phyloP scores from a whole-genome alignment of 2,797 vertebrate genomes.

The Cyprinodon diabolis region DNA sequence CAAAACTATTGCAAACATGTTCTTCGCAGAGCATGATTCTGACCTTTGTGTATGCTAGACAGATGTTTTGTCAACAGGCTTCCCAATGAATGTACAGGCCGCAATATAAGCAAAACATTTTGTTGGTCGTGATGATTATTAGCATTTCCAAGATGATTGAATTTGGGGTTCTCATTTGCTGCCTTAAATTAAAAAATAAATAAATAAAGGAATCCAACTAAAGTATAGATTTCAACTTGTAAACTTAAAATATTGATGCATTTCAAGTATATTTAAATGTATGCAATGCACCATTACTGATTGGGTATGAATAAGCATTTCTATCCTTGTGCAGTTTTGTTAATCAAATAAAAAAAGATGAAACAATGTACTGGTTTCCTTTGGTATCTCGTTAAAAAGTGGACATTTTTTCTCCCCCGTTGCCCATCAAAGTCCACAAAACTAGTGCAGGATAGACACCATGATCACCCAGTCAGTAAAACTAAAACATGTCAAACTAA shows the following conservation, averaged over 20 bases:
- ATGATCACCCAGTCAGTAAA: constrained; percentile 52
- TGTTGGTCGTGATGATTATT: too few species aligned
- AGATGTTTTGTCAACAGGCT: too few species aligned
- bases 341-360: too few species aligned
- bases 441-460: constrained; percentile 51
- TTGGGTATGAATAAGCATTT: neutral
- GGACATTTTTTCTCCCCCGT: constrained; percentile 11
- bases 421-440: constrained; percentile 34
- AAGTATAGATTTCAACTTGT: neutral
- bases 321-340: neutral
- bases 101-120: too few species aligned
- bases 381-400: constrained; percentile 10
- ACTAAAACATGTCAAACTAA: constrained; percentile 76
- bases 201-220: neutral
- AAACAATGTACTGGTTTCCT: neutral
- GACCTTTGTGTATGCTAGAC: too few species aligned
- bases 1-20: too few species aligned
- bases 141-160: too few species aligned
- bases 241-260: neutral
- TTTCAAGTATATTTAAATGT: neutral
- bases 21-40: too few species aligned
- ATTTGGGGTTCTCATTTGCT: too few species aligned
- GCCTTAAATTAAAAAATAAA: neutral
- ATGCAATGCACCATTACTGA: neutral
- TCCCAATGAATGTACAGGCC: too few species aligned